Evolutionary conservation across 2,113 vertebrate species (phyloP).

Genomic region (Halichoerus grypus): DNA sequence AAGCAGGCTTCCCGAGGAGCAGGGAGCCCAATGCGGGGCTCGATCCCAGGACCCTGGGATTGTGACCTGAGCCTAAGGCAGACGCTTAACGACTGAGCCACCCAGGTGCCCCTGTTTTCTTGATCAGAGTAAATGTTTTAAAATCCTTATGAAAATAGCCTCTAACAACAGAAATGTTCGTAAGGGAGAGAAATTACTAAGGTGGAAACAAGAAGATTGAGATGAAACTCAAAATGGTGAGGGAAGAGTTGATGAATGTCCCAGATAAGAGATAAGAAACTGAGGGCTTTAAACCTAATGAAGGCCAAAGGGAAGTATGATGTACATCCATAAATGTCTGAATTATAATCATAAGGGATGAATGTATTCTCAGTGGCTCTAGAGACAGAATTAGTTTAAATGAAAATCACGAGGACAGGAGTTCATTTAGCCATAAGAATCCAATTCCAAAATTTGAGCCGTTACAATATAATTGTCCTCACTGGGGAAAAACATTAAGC

Average conservation of each 20-base stretch:
- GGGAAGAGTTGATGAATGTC: neutral
- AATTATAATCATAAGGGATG: neutral
- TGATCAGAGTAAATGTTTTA: neutral
- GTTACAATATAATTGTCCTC: conserved; percentile 3
- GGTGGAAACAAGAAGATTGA: neutral
- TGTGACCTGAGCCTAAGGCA: too few relatives aligned
- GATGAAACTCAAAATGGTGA: neutral
- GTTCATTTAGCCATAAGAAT: conserved; percentile 22
- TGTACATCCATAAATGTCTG: neutral
- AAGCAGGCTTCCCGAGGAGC: too few relatives aligned
- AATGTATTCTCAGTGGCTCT: neutral
- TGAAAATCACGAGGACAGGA: neutral
- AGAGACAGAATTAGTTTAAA: conserved; percentile 41
- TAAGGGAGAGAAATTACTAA: neutral
- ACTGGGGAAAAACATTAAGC: neutral
- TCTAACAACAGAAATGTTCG: neutral
- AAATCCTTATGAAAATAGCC: conserved; percentile 20
- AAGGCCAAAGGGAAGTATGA: neutral
- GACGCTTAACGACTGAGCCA: too few relatives aligned
- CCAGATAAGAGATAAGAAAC: neutral
- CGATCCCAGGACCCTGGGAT: too few relatives aligned
- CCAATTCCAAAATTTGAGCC: conserved; percentile 1
- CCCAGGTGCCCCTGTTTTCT: neutral
- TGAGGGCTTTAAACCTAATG: neutral
- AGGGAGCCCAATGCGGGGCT: too few relatives aligned